Evolutionary conservation across 2,888 invertebrate species (phyloP).

Genomic region (Heliconius sara): DNA sequence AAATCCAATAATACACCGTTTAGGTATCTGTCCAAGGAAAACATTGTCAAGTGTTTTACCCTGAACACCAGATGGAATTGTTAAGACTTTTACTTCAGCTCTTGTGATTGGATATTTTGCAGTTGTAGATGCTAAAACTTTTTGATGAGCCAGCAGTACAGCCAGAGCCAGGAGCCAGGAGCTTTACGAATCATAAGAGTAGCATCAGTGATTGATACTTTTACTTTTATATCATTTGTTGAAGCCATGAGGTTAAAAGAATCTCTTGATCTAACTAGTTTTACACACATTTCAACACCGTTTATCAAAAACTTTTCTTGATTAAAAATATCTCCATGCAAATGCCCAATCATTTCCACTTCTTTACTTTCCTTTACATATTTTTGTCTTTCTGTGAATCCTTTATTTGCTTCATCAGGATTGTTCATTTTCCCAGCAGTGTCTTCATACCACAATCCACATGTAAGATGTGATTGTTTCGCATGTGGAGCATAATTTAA

Average conservation of each 20-base stretch:
- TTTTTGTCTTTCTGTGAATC: too few species aligned
- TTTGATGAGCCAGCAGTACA: conserved; percentile 32
- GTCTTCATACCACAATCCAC: too few species aligned
- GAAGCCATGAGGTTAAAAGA: conserved; percentile 1
- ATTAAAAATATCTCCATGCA: too few species aligned
- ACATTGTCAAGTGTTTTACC: conserved; percentile 50
- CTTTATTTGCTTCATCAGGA: too few species aligned
- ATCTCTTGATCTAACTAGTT: conserved; percentile 39
- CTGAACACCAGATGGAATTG: conserved; percentile 48
- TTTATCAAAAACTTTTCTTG: conserved; percentile 45
- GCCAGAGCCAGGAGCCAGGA: conserved; percentile 34
- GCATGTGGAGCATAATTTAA: conserved; percentile 51
- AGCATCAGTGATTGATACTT: conserved; percentile 36
- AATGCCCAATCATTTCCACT: too few species aligned
- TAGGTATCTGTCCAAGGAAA: conserved; percentile 47
- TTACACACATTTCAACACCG: conserved; percentile 47
- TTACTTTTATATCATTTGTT: neutral
- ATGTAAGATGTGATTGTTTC: conserved; percentile 50
- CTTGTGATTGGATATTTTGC: conserved; percentile 51
- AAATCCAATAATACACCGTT: conserved; percentile 48
- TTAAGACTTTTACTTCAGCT: conserved; percentile 49
- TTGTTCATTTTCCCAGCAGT: too few species aligned
- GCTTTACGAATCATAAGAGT: conserved; percentile 33
- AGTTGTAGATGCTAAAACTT: conserved; percentile 38
- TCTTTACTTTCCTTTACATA: too few species aligned